phyloP scores from a whole-genome alignment of 2,113 vertebrate species.

The Ammodytes marinus region DNA sequence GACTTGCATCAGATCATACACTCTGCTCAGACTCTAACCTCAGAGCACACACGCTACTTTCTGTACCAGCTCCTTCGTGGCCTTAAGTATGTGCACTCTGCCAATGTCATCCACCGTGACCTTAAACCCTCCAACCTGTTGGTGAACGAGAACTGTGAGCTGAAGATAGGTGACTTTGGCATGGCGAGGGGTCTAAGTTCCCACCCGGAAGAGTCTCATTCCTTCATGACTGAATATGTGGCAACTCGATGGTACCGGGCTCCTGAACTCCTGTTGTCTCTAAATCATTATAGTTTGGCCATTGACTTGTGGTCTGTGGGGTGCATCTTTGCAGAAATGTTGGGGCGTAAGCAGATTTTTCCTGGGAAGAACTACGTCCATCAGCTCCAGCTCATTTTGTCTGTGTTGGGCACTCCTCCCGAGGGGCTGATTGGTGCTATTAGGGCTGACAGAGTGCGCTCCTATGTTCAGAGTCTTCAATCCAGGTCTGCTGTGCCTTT shows the following conservation, averaged over 20 bases:
- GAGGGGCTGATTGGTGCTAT: constrained; percentile 89
- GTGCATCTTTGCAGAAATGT: constrained; percentile 97
- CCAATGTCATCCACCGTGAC: constrained; percentile 97
- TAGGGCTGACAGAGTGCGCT: constrained; percentile 91
- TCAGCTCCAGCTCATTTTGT: constrained; percentile 94
- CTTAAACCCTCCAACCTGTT: constrained; percentile 96
- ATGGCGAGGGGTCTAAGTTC: constrained; percentile 94
- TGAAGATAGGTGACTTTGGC: constrained; percentile 97
- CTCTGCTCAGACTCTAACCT: constrained; percentile 89
- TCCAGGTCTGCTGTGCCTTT: constrained; percentile 87
- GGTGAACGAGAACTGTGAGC: constrained; percentile 97
- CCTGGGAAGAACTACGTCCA: constrained; percentile 94
- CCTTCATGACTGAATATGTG: constrained; percentile 97
- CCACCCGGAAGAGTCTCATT: constrained; percentile 89
- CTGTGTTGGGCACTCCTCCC: constrained; percentile 91
- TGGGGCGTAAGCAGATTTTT: constrained; percentile 93
- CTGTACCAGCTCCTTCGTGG: constrained; percentile 96
- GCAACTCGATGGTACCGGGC: constrained; percentile 97
- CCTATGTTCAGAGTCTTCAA: constrained; percentile 92
- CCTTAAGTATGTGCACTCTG: constrained; percentile 97
- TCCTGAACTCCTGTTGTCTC: constrained; percentile 92
- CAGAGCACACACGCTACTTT: constrained; percentile 97
- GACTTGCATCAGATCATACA: constrained; percentile 99
- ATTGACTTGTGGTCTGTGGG: constrained; percentile 98
- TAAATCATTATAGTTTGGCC: constrained; percentile 93